These are phyloP conservation scores for Orbicella faveolata DNA, from an alignment of 64 coral and sea anemone genomes.

Conservation along the genomic window DNA sequence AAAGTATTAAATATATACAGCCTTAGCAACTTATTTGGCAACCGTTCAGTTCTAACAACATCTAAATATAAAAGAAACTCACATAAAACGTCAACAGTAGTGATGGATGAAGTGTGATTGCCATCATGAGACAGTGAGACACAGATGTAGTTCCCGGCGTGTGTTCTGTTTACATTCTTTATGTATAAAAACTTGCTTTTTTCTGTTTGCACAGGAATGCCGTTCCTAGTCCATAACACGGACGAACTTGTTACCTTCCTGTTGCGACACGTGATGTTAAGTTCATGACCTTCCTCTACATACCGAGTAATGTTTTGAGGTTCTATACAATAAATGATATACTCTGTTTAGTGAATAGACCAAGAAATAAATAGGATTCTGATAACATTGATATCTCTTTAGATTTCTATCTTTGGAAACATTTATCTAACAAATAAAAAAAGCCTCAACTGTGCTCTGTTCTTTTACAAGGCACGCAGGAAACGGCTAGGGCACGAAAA, in stretches of 20 bases:
- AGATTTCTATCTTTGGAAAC: background rate
- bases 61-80: background rate
- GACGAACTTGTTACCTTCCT: background rate
- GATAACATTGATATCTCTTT: background rate
- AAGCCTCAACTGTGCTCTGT: too few species aligned
- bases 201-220: background rate
- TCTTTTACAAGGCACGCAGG: too few species aligned
- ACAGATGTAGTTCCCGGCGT: conserved; percentile 9
- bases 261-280: conserved; percentile 10
- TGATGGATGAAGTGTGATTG: background rate
- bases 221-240: conserved; percentile 3
- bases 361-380: background rate
- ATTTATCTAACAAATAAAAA: too few species aligned
- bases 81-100: conserved; percentile 20
- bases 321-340: background rate
- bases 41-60: background rate
- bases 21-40: background rate
- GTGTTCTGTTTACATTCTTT: background rate
- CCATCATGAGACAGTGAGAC: background rate
- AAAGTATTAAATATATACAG: background rate
- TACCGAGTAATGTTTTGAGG: background rate
- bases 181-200: background rate
- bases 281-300: background rate
- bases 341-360: background rate
- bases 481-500: too few species aligned